phyloP scores from a whole-genome alignment of 2,797 vertebrate species.

The Neosilurus mollespiculum region DNA sequence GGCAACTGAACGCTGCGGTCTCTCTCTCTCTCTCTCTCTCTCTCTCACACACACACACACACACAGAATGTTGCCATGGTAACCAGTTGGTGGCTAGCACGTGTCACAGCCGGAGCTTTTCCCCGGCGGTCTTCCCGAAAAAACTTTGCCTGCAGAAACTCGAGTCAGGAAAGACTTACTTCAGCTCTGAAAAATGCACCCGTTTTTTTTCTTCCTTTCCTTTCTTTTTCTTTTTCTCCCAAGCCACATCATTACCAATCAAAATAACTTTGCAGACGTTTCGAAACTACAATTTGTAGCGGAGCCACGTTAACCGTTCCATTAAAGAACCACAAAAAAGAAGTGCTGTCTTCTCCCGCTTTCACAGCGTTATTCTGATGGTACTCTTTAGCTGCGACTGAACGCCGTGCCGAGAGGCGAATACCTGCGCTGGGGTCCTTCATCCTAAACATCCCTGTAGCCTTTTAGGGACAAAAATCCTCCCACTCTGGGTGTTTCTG shows the following conservation, averaged over 20 bases:
- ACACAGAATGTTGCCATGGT: slow-evolving; percentile 48
- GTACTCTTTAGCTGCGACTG: slow-evolving; percentile 11
- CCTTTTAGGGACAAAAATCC: slow-evolving; percentile 20
- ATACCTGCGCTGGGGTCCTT: slow-evolving; percentile 40
- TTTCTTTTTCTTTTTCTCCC: not conserved
- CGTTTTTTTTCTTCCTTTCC: not conserved
- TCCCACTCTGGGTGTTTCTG: not conserved
- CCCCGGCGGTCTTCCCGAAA: slow-evolving; percentile 41
- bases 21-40: slow-evolving; percentile 12
- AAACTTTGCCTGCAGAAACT: slow-evolving; percentile 34
- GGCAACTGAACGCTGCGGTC: slow-evolving; percentile 47
- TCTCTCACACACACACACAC: slow-evolving; percentile 34
- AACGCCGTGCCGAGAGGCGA: slow-evolving; percentile 11
- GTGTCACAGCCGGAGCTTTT: slow-evolving; percentile 44
- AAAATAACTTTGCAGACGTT: slow-evolving; percentile 44
- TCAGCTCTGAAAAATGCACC: slow-evolving; percentile 36
- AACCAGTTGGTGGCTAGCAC: slow-evolving; percentile 45
- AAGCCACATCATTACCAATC: slow-evolving; percentile 52
- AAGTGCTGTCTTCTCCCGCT: slow-evolving; percentile 8
- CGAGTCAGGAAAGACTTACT: slow-evolving; percentile 39
- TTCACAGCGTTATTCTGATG: slow-evolving; percentile 19
- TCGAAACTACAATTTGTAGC: slow-evolving; percentile 47
- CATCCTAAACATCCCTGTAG: slow-evolving; percentile 39
- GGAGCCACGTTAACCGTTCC: slow-evolving; percentile 36
- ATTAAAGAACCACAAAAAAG: slow-evolving; percentile 38